A percentile compares a stretch with the other conserved stretches of the same genome.
These are phyloP conservation scores for Omphaloscelis lunosa DNA, from an alignment of 2,888 invertebrate genomes.

Conservation along the genomic window DNA sequence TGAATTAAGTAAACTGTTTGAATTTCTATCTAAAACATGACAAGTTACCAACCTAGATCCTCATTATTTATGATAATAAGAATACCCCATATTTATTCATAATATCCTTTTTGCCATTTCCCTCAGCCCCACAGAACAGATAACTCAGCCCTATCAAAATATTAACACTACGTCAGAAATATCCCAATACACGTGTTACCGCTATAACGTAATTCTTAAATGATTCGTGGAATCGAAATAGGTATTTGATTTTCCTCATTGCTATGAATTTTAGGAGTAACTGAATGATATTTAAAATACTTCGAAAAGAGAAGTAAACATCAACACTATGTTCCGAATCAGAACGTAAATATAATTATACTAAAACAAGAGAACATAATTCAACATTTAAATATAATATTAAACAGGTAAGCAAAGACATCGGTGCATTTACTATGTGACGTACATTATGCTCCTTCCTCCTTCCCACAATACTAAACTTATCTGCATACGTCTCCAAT, in stretches of 20 bases:
- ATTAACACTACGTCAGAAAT: background rate
- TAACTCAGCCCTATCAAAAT: background rate
- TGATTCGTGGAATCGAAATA: background rate
- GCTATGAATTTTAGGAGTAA: background rate
- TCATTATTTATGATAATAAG: background rate
- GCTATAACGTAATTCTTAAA: background rate
- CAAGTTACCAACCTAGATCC: background rate
- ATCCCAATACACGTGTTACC: background rate
- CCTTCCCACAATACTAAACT: background rate
- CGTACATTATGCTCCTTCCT: background rate
- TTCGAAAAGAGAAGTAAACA: background rate
- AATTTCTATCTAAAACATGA: background rate
- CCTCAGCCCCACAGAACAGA: too few species aligned
- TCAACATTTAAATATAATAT: background rate
- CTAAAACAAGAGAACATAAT: background rate
- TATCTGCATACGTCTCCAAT: conserved; percentile 43
- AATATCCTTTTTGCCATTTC: background rate
- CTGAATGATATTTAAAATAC: background rate
- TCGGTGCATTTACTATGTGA: conserved; percentile 5
- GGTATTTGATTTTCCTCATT: background rate
- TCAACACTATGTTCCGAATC: background rate
- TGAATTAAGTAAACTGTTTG: background rate
- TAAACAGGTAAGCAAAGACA: background rate
- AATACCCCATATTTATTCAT: background rate
- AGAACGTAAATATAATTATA: background rate